phyloP scores from a whole-genome alignment of 1,140 invertebrate genomes.

The Sminthurinus signatus region DNA sequence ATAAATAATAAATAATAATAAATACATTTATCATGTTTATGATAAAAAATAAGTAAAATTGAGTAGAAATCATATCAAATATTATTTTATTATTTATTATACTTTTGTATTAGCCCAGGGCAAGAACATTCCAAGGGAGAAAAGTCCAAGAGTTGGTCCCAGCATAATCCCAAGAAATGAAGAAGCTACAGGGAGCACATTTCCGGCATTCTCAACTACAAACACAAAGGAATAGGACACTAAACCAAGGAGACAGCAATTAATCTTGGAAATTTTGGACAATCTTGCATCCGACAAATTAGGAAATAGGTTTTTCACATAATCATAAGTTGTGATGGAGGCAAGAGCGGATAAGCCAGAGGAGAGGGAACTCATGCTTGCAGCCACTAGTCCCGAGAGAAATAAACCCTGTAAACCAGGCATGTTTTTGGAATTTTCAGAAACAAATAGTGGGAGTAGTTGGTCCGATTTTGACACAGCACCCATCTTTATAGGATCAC shows the following conservation, averaged over 20 bases:
- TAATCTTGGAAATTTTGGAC: conserved; percentile 32
- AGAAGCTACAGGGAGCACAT: conserved; percentile 37
- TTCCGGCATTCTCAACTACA: conserved; percentile 34
- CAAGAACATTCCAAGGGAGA: conserved; percentile 65
- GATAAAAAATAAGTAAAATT: too few relatives aligned
- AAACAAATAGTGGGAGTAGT: too few relatives aligned
- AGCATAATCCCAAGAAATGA: conserved; percentile 53
- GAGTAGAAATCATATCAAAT: too few relatives aligned
- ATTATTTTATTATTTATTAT: too few relatives aligned
- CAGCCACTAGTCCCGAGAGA: too few relatives aligned
- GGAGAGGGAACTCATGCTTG: conserved; percentile 31
- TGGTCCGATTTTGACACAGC: too few relatives aligned
- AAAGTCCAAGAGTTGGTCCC: conserved; percentile 63
- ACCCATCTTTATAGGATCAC: conserved; percentile 25
- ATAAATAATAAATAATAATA: too few relatives aligned
- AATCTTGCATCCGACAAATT: conserved; percentile 29
- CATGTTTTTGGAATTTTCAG: too few relatives aligned
- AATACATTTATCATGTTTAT: too few relatives aligned
- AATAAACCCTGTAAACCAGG: too few relatives aligned
- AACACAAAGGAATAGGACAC: conserved; percentile 36
- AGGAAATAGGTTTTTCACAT: conserved; percentile 31
- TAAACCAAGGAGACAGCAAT: conserved; percentile 26
- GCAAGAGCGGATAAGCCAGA: conserved; percentile 33
- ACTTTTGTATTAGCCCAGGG: conserved; percentile 59
- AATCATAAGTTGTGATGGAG: conserved; percentile 37